phyloP scores from a whole-genome alignment of 64 coral and sea anemone species.

The Pocillopora verrucosa region DNA sequence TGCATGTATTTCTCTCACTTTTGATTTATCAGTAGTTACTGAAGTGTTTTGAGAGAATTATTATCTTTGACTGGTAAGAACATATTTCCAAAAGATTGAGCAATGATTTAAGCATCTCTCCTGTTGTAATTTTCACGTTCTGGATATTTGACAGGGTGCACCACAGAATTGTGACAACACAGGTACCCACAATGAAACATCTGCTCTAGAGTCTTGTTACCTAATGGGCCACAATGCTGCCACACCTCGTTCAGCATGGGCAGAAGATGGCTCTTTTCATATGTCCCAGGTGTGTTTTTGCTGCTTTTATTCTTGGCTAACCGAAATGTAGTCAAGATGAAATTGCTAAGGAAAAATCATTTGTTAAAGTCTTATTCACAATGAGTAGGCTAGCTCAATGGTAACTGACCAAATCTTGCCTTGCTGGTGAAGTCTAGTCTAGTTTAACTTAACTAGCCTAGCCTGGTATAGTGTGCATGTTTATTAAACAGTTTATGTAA shows the following conservation, averaged over 20 bases:
- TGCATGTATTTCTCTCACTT: too few relatives aligned
- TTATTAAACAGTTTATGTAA: neutral
- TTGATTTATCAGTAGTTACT: too few relatives aligned
- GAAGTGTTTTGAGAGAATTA: too few relatives aligned
- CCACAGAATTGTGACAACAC: neutral
- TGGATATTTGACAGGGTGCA: neutral
- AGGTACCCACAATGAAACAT: constrained; percentile 7
- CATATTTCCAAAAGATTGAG: too few relatives aligned
- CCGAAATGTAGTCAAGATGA: neutral
- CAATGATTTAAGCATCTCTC: too few relatives aligned
- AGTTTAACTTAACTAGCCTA: too few relatives aligned
- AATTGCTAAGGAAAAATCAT: neutral
- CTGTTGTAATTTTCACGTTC: neutral
- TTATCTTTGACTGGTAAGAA: too few relatives aligned
- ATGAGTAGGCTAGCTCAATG: too few relatives aligned
- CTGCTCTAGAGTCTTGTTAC: constrained; percentile 31
- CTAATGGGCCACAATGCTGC: neutral
- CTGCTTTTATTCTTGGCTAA: too few relatives aligned
- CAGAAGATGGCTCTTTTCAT: constrained; percentile 15
- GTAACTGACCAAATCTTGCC: too few relatives aligned
- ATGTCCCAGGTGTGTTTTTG: constrained; percentile 19
- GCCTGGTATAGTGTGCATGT: neutral
- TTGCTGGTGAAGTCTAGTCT: too few relatives aligned
- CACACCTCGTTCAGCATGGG: neutral
- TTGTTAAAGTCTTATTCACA: neutral